phyloP scores from a whole-genome alignment of 2,888 invertebrate genomes.

The Stenurella melanura region DNA sequence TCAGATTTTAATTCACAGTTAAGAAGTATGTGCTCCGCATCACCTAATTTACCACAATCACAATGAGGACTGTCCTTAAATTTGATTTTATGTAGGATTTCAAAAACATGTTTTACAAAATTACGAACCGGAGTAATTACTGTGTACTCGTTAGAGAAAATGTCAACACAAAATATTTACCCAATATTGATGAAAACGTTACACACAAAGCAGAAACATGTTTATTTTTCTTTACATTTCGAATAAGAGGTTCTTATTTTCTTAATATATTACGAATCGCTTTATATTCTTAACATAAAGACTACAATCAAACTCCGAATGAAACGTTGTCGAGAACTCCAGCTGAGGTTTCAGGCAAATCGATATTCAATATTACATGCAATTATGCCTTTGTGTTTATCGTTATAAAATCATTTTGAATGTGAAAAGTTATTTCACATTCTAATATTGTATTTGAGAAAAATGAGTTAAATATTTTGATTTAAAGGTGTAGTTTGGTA shows the following conservation, averaged over 20 bases:
- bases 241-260: conserved; percentile 12
- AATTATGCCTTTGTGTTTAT: conserved; percentile 16
- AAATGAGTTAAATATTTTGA: too few relatives aligned
- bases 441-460: too few relatives aligned
- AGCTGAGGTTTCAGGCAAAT: conserved; percentile 10
- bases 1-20: too few relatives aligned
- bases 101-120: too few relatives aligned
- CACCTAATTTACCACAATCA: too few relatives aligned
- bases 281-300: conserved; percentile 8
- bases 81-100: too few relatives aligned
- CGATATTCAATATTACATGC: conserved; percentile 16
- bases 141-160: not conserved
- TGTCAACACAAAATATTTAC: not conserved
- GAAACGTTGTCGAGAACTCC: conserved; percentile 18
- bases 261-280: conserved; percentile 15
- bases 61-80: too few relatives aligned
- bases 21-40: too few relatives aligned
- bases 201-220: not conserved
- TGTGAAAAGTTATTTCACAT: not conserved
- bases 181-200: not conserved
- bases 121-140: too few relatives aligned
- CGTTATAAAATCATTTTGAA: conserved; percentile 7
- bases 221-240: not conserved
- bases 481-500: too few relatives aligned
- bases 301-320: not conserved